phyloP scores from a whole-genome alignment of 1,140 invertebrate species.

The Pogonognathellus flavescens region DNA sequence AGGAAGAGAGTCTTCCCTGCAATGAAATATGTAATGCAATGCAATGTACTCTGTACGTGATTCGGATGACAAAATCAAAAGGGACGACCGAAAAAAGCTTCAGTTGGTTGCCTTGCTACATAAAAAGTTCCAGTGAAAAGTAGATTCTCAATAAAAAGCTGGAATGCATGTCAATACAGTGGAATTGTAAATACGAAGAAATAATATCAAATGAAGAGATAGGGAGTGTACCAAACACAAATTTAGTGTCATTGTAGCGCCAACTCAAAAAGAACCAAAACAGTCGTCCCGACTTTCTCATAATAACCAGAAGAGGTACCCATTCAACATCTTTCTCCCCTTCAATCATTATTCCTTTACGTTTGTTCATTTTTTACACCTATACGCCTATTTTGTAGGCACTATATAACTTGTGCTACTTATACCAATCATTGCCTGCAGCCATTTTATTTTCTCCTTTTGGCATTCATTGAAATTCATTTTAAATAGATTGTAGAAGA shows the following conservation, averaged over 20 bases:
- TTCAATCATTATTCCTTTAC: neutral
- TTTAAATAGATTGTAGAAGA: too few relatives aligned
- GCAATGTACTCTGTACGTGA: constrained; percentile 51
- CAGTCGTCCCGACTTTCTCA: neutral
- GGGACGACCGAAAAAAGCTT: constrained; percentile 22
- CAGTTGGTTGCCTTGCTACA: neutral
- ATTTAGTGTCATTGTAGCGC: neutral
- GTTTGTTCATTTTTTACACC: too few relatives aligned
- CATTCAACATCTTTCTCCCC: neutral
- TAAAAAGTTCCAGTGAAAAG: constrained; percentile 9
- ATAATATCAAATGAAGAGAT: neutral
- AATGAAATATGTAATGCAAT: constrained; percentile 14
- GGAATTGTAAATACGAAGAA: neutral
- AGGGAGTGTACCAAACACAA: neutral
- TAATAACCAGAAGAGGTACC: too few relatives aligned
- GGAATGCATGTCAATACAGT: constrained; percentile 4
- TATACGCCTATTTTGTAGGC: too few relatives aligned
- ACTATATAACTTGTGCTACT: too few relatives aligned
- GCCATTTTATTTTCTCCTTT: too few relatives aligned
- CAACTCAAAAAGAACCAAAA: constrained; percentile 10
- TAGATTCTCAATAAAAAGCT: neutral
- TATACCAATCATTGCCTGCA: too few relatives aligned
- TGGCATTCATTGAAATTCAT: too few relatives aligned
- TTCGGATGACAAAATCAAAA: constrained; percentile 45
- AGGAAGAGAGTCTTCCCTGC: neutral